Conservation (phyloP, 2,797 vertebrate species). For the Sardinella longiceps region DNA sequence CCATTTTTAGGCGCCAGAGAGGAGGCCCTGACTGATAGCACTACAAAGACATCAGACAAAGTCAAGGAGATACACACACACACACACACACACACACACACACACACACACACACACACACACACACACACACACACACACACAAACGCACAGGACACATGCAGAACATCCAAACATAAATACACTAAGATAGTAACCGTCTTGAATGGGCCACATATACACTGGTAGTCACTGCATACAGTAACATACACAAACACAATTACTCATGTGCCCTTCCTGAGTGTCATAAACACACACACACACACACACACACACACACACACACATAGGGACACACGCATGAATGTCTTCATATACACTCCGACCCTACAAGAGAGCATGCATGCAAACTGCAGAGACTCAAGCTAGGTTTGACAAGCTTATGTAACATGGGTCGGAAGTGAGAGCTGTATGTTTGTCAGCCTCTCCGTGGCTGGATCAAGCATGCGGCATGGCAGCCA, state of each 20-base stretch:
- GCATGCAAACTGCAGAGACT: too few relatives aligned
- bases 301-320: not conserved
- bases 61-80: not conserved
- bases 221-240: too few relatives aligned
- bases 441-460: not conserved
- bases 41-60: not conserved
- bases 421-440: not conserved
- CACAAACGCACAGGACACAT: not conserved
- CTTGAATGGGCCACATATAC: not conserved
- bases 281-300: conserved; percentile 7
- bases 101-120: not conserved
- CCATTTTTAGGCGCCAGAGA: not conserved
- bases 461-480: not conserved
- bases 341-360: not conserved
- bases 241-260: too few relatives aligned
- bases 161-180: not conserved
- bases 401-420: not conserved
- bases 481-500: not conserved
- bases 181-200: not conserved
- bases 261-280: not conserved
- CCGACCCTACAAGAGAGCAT: too few relatives aligned
- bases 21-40: conserved; percentile 20
- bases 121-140: conserved; percentile 1
- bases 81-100: not conserved
- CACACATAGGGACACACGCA: not conserved